Evolutionary conservation across 2,797 vertebrate species (phyloP), one percentile per base, ranked within the genome.

Genomic region (Pseudocheirus occidentalis): DNA sequence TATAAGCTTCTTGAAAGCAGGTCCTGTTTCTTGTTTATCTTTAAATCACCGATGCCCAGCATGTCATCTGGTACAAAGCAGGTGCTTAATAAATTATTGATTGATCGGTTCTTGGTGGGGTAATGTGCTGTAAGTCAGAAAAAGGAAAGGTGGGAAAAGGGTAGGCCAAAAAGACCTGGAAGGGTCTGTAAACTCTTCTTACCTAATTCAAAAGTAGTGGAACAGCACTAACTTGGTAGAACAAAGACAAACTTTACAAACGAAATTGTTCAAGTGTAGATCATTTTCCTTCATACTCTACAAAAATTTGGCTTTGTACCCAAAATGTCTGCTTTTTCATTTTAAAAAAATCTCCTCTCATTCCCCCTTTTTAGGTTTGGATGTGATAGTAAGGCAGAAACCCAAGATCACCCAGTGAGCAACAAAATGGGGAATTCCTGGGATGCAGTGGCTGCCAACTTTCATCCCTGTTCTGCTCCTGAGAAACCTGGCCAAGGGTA

Each of bases 361-460:
- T 73, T 73, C 0, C 16, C 0, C 40, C 73, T 27, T 27, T 81
- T 81, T 81, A 81, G 73, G 40, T 81, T 81, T 81, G 40, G 40
- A 40, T 46, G 29, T 81, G 90, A 73, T 6, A 91, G 50, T 53
- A 31, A 94, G 55, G 55, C 81, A 53, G 28, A 92, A 94, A 90
- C 5, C 29, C 52, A 59, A 58, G 56, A 56, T 81, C n/a, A 40
- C 66, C n/a, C 28, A 31, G 40, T 16, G 52, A 21, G 10, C 50
- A 34, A 92, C 0, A 54, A 12, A 34, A 27, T n/a, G 31, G 11
- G 40, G 34, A 73, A 24, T 40, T 53, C 21, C 9, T 13, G 53
- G 27, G 54, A 18, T 40, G 0, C 18, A 40, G 21, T 7, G 5
- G 31, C 24, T 0, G 3, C 18, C 13, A 5, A 14, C 13, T 11